Percentiles rank a stretch among this genome's conserved stretches.
These are phyloP conservation scores for Galago senegalensis DNA, from an alignment of 2,797 vertebrate genomes.

Conservation along the genomic window DNA sequence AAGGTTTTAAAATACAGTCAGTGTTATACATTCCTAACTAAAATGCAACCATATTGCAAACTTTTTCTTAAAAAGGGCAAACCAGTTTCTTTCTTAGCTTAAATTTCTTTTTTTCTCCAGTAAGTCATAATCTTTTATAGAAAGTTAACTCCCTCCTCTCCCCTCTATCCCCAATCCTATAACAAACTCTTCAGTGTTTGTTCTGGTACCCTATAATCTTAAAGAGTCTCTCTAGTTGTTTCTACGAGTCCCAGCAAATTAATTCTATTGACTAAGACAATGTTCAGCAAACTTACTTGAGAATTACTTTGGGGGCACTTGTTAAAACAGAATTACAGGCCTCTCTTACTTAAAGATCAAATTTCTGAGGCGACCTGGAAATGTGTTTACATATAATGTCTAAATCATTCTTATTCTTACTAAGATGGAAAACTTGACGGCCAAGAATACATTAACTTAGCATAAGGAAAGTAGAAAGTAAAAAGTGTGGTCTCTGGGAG, in stretches of 20 bases:
- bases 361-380: not conserved
- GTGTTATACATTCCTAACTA: not conserved
- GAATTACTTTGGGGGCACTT: not conserved
- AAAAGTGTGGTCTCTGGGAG: not conserved
- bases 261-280: slow-evolving; percentile 20
- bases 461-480: not conserved
- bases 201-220: not conserved
- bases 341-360: not conserved
- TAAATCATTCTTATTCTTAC: not conserved
- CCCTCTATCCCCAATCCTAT: not conserved
- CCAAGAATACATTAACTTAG: not conserved
- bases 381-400: not conserved
- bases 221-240: not conserved
- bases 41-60: not conserved
- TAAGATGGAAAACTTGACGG: not conserved
- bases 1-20: not conserved
- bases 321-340: not conserved
- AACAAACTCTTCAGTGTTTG: not conserved
- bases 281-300: not conserved
- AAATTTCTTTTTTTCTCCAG: not conserved
- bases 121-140: not conserved
- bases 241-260: not conserved
- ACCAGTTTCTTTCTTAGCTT: not conserved
- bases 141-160: not conserved
- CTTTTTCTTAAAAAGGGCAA: not conserved